Conservation (phyloP, 2,113 vertebrate species). For the Craseonycteris thonglongyai region DNA sequence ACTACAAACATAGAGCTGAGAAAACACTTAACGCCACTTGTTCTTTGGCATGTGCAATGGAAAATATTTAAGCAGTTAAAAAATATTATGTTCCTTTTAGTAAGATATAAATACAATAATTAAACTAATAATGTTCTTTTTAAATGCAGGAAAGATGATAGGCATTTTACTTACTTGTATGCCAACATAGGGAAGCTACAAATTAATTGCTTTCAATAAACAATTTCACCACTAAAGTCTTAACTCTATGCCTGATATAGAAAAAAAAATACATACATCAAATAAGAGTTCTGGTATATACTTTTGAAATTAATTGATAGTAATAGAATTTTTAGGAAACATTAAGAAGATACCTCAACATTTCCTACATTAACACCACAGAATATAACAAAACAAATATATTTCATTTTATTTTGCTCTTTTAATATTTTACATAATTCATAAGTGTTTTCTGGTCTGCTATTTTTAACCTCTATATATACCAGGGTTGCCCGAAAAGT, state of each 20-base stretch:
- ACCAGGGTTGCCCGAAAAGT: no score
- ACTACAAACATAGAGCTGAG: neutral
- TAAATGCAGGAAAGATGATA: neutral
- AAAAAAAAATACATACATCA: neutral
- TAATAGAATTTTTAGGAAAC: neutral
- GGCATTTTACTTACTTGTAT: neutral
- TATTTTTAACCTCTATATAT: neutral
- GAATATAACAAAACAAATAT: neutral
- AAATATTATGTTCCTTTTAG: neutral
- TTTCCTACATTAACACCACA: neutral
- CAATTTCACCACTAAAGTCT: neutral
- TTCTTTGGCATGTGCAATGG: neutral
- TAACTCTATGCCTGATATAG: neutral
- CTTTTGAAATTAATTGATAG: constrained; percentile 37
- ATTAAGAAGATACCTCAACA: neutral
- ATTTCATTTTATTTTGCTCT: neutral
- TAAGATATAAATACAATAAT: neutral
- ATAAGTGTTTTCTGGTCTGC: neutral
- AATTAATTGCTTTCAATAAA: constrained; percentile 28
- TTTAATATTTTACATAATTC: neutral
- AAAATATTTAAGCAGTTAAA: neutral
- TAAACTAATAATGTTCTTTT: neutral
- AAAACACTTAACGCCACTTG: constrained; percentile 36
- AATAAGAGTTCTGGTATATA: neutral
- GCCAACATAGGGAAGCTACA: neutral